Conservation (phyloP, 1,140 invertebrate species). For the Aculops lycopersici region DNA sequence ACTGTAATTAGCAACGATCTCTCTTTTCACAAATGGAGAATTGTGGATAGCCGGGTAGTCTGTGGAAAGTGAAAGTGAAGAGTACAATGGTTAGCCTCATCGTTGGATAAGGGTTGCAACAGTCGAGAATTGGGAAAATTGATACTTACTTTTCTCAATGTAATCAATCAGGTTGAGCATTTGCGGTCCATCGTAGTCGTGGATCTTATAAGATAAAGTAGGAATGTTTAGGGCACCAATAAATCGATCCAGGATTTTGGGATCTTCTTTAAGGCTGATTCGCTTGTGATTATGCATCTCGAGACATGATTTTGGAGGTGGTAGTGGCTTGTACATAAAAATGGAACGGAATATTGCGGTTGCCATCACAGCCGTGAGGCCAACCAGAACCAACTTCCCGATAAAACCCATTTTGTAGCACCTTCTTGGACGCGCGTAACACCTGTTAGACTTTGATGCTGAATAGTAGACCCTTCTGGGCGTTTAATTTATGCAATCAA, state of each 20-base stretch:
- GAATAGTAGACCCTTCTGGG: no score
- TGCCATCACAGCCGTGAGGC: background rate
- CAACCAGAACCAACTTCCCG: background rate
- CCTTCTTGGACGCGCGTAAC: no score
- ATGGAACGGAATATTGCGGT: background rate
- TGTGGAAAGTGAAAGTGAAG: slow-evolving; percentile 12
- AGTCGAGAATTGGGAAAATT: background rate
- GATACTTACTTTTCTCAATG: slow-evolving; percentile 10
- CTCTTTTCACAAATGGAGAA: slow-evolving; percentile 15
- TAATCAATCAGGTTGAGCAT: slow-evolving; percentile 8
- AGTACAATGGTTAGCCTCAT: background rate
- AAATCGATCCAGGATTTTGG: slow-evolving; percentile 8
- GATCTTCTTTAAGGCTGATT: slow-evolving; percentile 3
- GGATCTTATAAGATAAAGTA: slow-evolving; percentile 10
- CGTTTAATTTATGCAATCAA: no score
- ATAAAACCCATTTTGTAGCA: no score
- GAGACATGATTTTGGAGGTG: background rate
- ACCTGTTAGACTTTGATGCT: no score
- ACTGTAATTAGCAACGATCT: slow-evolving; percentile 20
- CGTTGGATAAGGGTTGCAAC: background rate
- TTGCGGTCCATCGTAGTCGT: slow-evolving; percentile 8
- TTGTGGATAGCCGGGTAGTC: slow-evolving; percentile 19
- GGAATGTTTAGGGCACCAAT: slow-evolving; percentile 10
- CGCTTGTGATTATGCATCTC: background rate
- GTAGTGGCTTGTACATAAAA: background rate